These are phyloP conservation scores for Brachionus paranguensis DNA, from an alignment of 1,140 invertebrate genomes.

Conservation along the genomic window DNA sequence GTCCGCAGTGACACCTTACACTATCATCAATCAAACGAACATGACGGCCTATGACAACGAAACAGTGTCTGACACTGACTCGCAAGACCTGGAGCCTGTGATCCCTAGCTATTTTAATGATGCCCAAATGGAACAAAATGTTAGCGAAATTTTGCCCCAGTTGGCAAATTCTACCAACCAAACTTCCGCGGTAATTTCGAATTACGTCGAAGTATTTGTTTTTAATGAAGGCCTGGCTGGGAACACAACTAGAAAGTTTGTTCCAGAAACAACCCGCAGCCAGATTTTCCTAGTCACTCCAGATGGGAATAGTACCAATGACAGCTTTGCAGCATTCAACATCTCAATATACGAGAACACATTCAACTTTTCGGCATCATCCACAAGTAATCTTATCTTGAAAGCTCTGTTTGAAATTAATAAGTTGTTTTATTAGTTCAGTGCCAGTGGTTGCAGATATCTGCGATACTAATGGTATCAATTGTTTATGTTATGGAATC, in stretches of 20 bases:
- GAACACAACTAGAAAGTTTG: background rate
- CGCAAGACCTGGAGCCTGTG: background rate
- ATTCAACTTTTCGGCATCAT: background rate
- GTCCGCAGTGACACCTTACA: constrained; percentile 2
- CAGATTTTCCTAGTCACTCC: background rate
- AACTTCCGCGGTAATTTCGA: background rate
- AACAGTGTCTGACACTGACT: background rate
- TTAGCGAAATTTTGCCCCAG: background rate
- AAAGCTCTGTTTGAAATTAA: background rate
- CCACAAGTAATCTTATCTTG: background rate
- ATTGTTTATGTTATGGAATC: background rate
- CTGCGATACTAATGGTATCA: background rate
- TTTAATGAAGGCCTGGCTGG: background rate
- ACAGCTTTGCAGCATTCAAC: background rate
- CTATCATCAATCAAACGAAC: constrained; percentile 23
- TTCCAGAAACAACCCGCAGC: background rate
- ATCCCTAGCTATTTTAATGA: background rate
- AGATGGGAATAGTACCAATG: background rate
- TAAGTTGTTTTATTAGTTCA: background rate
- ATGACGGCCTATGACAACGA: background rate
- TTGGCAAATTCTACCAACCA: background rate
- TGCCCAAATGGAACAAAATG: background rate
- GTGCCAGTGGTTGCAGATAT: background rate
- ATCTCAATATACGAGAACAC: background rate
- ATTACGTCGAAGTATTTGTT: background rate